Evolutionary conservation across 2,888 invertebrate species (phyloP), one percentile per base, ranked within the genome.

Genomic region (Phaonia tiefii): DNA sequence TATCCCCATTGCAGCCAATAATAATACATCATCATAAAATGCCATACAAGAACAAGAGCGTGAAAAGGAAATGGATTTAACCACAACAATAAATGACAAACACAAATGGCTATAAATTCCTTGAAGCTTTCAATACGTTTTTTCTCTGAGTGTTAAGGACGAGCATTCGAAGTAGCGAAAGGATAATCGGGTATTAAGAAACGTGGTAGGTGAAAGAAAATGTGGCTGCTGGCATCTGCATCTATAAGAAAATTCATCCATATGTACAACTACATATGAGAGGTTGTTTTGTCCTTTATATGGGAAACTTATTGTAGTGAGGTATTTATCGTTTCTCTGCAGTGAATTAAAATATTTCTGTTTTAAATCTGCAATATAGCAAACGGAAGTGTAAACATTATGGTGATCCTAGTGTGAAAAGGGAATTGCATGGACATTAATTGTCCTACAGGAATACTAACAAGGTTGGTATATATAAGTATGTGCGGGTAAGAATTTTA

Each of bases 51-150:
- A n/a, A n/a, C 37, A 60, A 10, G 7, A 2, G 58, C 13, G 10
- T 58, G 31, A 20, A 39, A 54, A n/a, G n/a, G 54, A 22, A 54
- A 54, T 54, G 54, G 54, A 25, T 60, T 37, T 37, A 60, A 60
- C 37, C 37, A 60, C 60, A 15, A 31, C 15, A 15, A 7, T 15
- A 2, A 58, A 1, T 15, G 37, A 60, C 60, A 60, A 60, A n/a
- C 15, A 58, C 31, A 31, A 31, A 15, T n/a, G 31, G 15, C 31
- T 26, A 58, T 58, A 60, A 60, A 60, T 60, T 60, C 39, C 39
- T 60, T 60, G 11, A 17, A 60, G 37, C 37, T 60, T 39, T 17
- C 60, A 60, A 37, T 15, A 15, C 60, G 37, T 39, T 60, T 58
- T 13, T 10, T 26, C 25, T 15, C 5, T 2, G 31, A 15, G 58